phyloP scores from a whole-genome alignment of 2,888 invertebrate species.

The Xiphydria camelus region DNA sequence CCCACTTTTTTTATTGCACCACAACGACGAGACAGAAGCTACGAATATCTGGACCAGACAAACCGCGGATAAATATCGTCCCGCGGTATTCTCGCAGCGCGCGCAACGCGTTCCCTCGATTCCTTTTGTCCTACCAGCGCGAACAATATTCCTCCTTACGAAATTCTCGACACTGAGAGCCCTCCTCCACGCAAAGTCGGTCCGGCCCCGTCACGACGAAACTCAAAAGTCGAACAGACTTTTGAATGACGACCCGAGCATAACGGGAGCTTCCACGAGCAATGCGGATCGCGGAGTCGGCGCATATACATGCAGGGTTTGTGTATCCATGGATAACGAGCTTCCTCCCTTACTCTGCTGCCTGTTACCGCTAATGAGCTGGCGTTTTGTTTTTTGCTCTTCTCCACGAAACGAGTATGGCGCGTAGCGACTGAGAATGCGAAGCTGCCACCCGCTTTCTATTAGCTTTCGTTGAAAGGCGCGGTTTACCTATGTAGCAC shows the following conservation, averaged over 20 bases:
- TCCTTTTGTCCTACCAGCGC: too few species aligned
- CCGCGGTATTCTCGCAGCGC: too few species aligned
- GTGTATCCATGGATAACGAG: slow-evolving; percentile 52
- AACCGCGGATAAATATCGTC: too few species aligned
- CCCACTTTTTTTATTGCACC: too few species aligned
- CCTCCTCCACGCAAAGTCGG: too few species aligned
- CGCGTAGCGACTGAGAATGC: slow-evolving; percentile 11
- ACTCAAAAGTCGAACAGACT: not conserved
- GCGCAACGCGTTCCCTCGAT: too few species aligned
- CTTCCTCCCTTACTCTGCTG: slow-evolving; percentile 49
- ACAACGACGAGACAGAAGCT: too few species aligned
- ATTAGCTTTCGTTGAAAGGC: slow-evolving; percentile 35
- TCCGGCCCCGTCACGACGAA: too few species aligned
- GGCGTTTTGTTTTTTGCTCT: slow-evolving; percentile 46
- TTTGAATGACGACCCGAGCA: slow-evolving; percentile 9
- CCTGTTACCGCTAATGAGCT: slow-evolving; percentile 53
- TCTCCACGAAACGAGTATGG: slow-evolving; percentile 8
- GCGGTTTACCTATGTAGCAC: too few species aligned
- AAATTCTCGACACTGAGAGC: too few species aligned
- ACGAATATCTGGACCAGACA: too few species aligned
- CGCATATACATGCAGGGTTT: slow-evolving; percentile 29
- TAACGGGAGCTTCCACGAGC: slow-evolving; percentile 3
- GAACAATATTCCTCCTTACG: too few species aligned
- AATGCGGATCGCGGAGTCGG: slow-evolving; percentile 2
- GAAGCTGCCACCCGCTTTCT: slow-evolving; percentile 33